Percentiles rank a stretch among this genome's conserved stretches.
Conservation (phyloP, 1,140 invertebrate genomes). For the Cydia fagiglandana region DNA sequence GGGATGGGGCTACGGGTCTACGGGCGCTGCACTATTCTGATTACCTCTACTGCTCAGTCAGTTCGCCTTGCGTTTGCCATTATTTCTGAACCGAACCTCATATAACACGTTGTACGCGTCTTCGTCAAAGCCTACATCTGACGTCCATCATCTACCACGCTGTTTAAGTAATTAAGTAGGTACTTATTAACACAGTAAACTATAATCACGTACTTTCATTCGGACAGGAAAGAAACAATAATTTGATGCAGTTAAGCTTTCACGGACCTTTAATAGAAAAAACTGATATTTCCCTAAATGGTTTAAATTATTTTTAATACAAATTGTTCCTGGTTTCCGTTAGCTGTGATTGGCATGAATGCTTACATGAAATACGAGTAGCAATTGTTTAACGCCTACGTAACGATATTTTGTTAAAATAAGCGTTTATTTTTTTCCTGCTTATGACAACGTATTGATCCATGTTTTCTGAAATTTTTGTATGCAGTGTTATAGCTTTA, state of each 20-base stretch:
- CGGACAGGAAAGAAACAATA: no score
- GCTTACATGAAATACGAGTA: background rate
- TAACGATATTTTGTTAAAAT: background rate
- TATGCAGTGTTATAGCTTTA: background rate
- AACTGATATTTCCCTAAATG: background rate
- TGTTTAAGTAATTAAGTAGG: no score
- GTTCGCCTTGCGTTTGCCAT: background rate
- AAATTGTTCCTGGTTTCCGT: background rate
- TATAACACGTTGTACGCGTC: background rate
- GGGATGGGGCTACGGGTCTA: conserved; percentile 37
- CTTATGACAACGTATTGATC: no score
- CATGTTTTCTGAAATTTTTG: background rate
- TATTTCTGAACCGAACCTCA: background rate
- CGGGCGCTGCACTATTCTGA: background rate
- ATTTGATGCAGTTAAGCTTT: no score
- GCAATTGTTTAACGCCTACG: background rate
- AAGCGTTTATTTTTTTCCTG: background rate
- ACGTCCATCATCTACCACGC: no score
- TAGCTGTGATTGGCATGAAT: background rate
- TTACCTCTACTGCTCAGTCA: background rate
- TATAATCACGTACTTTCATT: no score
- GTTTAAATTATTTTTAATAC: background rate
- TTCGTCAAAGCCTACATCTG: no score
- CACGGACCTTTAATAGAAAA: background rate
- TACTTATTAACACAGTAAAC: no score